A percentile compares a stretch with the other conserved stretches of the same genome.
phyloP scores from a whole-genome alignment of 2,797 vertebrate species.

The Lithobates sylvaticus region DNA sequence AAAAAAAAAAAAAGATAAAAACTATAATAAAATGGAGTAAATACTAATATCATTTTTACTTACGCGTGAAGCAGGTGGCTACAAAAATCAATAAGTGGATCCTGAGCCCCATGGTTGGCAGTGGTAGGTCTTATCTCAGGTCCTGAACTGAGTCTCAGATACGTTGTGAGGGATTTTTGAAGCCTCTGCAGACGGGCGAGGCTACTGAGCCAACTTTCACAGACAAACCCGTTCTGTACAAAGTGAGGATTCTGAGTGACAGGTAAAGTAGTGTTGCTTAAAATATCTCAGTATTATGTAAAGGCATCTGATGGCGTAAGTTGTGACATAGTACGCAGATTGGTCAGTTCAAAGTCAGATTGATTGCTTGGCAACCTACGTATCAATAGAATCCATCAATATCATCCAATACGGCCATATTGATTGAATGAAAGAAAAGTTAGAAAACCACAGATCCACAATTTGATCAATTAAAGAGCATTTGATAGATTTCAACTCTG shows the following conservation, averaged over 20 bases:
- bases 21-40: background rate
- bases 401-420: no score
- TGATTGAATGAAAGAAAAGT: no score
- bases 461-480: no score
- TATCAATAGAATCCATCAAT: no score
- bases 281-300: slow-evolving; percentile 8
- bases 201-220: background rate
- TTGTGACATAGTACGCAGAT: no score
- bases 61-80: background rate
- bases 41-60: background rate
- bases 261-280: background rate
- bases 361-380: no score
- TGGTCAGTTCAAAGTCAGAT: no score
- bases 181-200: slow-evolving; percentile 20
- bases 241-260: no score
- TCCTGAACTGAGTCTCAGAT: background rate
- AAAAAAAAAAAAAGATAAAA: background rate
- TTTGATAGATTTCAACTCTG: no score
- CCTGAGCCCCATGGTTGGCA: background rate
- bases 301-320: no score
- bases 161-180: background rate
- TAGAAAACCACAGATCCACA: no score
- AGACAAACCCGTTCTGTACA: background rate
- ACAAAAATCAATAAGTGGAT: background rate
- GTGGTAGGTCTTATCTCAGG: background rate